Conservation (phyloP, 1,140 invertebrate species). For the Scaptomyza graminum region DNA sequence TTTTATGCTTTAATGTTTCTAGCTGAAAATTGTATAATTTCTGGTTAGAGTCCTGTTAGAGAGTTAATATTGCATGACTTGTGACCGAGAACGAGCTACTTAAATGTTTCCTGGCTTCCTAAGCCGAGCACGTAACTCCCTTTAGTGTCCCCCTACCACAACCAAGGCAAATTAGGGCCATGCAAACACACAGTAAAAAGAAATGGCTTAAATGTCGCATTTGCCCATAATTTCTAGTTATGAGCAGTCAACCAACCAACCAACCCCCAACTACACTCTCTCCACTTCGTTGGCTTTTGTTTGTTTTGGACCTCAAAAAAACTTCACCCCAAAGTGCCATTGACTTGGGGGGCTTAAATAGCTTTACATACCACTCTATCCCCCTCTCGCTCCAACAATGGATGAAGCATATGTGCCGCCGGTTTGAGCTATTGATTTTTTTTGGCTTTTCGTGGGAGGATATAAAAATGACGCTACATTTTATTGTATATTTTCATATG, state of each 20-base stretch:
- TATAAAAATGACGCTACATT: slow-evolving; percentile 43
- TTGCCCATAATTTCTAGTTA: slow-evolving; percentile 78
- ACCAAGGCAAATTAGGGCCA: slow-evolving; percentile 64
- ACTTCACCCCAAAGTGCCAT: slow-evolving; percentile 60
- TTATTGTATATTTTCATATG: slow-evolving; percentile 25
- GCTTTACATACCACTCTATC: slow-evolving; percentile 68
- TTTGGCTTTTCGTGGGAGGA: not conserved
- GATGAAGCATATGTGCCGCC: slow-evolving; percentile 34
- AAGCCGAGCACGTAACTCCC: not conserved
- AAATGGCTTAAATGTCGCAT: slow-evolving; percentile 82
- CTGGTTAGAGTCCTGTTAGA: slow-evolving; percentile 29
- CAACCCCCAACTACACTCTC: not conserved
- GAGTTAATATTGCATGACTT: slow-evolving; percentile 64
- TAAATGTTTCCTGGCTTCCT: slow-evolving; percentile 26
- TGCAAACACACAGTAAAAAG: slow-evolving; percentile 48
- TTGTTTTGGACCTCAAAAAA: slow-evolving; percentile 60
- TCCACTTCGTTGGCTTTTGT: slow-evolving; percentile 54
- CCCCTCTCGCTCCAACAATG: slow-evolving; percentile 26
- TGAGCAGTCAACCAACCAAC: slow-evolving; percentile 34
- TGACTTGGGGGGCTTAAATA: slow-evolving; percentile 65
- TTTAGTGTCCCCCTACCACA: slow-evolving; percentile 9
- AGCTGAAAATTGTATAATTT: slow-evolving; percentile 50
- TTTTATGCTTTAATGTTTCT: slow-evolving; percentile 2
- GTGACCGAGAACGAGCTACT: not conserved
- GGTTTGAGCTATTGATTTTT: slow-evolving; percentile 69